phyloP scores from a whole-genome alignment of 2,797 vertebrate species.

The Falco biarmicus region DNA sequence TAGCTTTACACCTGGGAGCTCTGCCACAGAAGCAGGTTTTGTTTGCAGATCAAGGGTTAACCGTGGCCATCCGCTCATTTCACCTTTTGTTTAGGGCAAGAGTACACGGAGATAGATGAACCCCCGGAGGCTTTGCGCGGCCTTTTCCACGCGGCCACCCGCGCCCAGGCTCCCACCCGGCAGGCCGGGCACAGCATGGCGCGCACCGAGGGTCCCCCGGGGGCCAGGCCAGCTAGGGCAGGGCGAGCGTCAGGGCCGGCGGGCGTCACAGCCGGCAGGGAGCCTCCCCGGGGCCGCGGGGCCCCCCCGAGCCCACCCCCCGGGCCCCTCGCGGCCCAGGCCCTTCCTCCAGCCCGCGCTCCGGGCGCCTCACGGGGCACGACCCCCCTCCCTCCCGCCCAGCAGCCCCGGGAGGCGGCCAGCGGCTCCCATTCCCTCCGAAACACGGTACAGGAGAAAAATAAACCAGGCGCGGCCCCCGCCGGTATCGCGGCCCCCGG shows the following conservation, averaged over 20 bases:
- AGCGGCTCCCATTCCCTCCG: accelerated
- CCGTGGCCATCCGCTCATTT: not conserved
- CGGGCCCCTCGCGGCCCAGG: not conserved
- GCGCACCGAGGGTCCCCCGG: accelerated
- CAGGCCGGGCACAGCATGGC: no score
- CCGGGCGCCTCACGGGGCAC: not conserved
- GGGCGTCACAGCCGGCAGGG: not conserved
- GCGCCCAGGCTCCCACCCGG: not conserved
- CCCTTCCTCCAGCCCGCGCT: not conserved
- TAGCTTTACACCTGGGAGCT: not conserved
- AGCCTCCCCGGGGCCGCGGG: not conserved
- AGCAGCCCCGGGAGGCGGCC: not conserved
- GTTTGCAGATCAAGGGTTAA: not conserved
- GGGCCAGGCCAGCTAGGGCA: not conserved
- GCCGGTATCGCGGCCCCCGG: no score
- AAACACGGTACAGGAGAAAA: not conserved
- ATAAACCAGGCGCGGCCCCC: no score
- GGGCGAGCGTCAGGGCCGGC: no score
- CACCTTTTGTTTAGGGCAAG: not conserved
- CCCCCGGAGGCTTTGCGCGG: not conserved
- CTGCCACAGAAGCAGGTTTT: not conserved
- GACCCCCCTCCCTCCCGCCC: not conserved
- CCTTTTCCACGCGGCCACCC: accelerated
- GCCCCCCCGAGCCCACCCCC: not conserved
- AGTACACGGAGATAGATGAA: accelerated